Conservation (phyloP, 2,113 vertebrate species). For the Excalfactoria chinensis region DNA sequence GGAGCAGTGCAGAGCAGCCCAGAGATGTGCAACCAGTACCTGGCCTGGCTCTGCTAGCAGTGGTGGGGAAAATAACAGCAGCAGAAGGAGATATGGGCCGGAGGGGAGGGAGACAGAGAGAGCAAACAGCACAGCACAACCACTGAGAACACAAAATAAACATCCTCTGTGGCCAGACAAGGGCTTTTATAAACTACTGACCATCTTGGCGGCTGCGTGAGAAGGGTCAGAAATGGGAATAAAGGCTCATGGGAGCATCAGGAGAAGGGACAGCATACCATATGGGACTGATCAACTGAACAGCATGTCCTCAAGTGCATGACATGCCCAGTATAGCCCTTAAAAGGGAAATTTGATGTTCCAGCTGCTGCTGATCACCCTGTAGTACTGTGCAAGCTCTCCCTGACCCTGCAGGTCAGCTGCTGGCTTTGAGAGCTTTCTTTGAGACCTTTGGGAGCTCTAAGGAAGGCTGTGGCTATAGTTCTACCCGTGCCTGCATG, state of each 20-base stretch:
- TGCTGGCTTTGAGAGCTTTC: background rate
- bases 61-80: background rate
- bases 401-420: background rate
- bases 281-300: background rate
- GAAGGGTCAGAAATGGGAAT: background rate
- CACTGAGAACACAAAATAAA: background rate
- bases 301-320: background rate
- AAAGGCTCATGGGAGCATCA: background rate
- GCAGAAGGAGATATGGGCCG: background rate
- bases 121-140: background rate
- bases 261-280: background rate
- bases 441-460: background rate
- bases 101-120: background rate
- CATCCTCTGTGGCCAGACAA: background rate
- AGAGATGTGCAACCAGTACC: background rate
- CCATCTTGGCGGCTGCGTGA: background rate
- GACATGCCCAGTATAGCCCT: background rate
- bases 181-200: background rate
- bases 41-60: background rate
- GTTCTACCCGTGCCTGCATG: accelerated
- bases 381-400: accelerated
- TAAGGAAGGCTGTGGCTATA: background rate
- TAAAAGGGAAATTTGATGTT: background rate
- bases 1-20: background rate
- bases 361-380: background rate